A percentile compares a stretch with the other conserved stretches of the same genome.
Evolutionary conservation across 2,888 invertebrate genomes (phyloP).

Genomic region (Stenchaetothrips biformis): DNA sequence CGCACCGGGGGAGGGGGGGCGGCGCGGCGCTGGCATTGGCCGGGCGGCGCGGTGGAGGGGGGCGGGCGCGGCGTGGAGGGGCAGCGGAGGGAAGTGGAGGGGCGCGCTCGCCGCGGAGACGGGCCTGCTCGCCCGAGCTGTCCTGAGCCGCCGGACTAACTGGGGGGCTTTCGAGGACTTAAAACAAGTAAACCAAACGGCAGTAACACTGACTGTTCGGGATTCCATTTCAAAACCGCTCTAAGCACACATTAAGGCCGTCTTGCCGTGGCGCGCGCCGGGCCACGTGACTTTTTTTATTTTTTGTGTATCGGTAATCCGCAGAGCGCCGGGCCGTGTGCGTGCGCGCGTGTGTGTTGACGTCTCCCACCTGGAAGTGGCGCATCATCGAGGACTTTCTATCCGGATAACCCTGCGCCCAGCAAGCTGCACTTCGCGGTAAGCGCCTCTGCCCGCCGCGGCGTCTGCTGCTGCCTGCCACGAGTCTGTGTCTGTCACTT

Average conservation of each 20-base stretch:
- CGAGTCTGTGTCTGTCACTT: too few relatives aligned
- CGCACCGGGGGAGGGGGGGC: background rate
- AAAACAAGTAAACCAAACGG: conserved; percentile 25
- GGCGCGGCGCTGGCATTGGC: background rate
- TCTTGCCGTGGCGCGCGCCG: background rate
- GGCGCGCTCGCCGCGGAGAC: background rate
- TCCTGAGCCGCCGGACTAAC: conserved; percentile 20
- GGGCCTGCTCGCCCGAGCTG: conserved; percentile 8
- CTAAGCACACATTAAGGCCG: conserved; percentile 16
- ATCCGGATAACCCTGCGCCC: too few relatives aligned
- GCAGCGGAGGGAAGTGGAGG: background rate
- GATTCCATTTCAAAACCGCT: conserved; percentile 24
- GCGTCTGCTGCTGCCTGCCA: too few relatives aligned
- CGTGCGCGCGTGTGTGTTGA: background rate
- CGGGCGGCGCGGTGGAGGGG: background rate
- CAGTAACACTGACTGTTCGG: conserved; percentile 15
- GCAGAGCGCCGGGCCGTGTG: background rate
- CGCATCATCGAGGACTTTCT: too few relatives aligned
- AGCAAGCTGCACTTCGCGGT: too few relatives aligned
- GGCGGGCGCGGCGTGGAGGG: background rate
- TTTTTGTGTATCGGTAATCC: background rate
- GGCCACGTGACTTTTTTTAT: conserved; percentile 2
- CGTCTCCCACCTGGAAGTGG: too few relatives aligned
- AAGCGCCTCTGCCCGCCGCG: too few relatives aligned
- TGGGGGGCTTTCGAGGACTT: conserved; percentile 24